Percentiles rank a stretch among this genome's conserved stretches.
Conservation (phyloP, 2,797 vertebrate genomes). For the Characodon lateralis region DNA sequence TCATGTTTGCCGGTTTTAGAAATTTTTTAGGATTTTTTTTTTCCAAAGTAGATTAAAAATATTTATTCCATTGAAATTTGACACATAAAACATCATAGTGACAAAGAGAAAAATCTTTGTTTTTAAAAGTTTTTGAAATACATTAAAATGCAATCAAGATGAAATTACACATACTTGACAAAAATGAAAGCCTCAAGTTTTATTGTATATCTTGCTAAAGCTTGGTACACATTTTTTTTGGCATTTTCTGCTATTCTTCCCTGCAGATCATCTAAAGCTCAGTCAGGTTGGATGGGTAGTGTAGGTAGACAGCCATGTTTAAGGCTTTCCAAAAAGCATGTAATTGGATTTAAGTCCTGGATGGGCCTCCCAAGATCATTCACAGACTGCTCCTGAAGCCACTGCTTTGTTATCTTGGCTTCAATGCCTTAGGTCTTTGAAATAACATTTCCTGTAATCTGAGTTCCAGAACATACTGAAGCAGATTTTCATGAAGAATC, state of each 20-base stretch:
- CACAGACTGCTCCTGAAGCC: background rate
- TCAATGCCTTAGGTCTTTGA: background rate
- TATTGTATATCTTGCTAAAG: background rate
- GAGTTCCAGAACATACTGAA: background rate
- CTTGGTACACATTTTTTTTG: background rate
- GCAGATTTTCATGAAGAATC: background rate
- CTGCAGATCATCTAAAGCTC: background rate
- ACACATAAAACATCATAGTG: background rate
- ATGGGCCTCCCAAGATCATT: background rate
- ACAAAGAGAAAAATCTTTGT: background rate
- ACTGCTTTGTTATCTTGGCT: background rate
- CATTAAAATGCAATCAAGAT: background rate
- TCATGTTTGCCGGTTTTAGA: background rate
- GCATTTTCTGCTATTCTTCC: background rate
- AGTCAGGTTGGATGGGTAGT: background rate
- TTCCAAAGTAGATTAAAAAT: background rate
- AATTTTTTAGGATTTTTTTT: background rate
- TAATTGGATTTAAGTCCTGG: constrained; percentile 9
- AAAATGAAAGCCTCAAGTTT: background rate
- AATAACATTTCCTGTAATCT: background rate
- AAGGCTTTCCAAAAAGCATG: background rate
- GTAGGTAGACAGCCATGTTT: constrained; percentile 3
- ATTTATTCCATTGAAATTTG: background rate
- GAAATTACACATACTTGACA: background rate
- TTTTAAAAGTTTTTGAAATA: background rate